Evolutionary conservation across 2,888 invertebrate genomes (phyloP).

Genomic region (Omphaloscelis lunosa): DNA sequence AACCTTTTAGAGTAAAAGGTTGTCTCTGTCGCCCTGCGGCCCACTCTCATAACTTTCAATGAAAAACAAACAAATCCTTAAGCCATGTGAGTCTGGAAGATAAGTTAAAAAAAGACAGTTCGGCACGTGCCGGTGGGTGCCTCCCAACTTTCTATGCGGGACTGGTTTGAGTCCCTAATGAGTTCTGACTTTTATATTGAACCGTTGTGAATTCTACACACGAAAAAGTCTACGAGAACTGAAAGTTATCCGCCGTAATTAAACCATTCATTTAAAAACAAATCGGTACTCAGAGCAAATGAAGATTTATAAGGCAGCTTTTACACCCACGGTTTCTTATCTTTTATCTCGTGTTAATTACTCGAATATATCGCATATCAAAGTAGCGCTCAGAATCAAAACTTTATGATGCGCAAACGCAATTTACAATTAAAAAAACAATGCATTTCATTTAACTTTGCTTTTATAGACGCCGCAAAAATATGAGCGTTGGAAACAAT

Average conservation of each 20-base stretch:
- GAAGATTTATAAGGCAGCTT: conserved; percentile 55
- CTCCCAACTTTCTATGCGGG: conserved; percentile 58
- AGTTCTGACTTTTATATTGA: conserved; percentile 53
- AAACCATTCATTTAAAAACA: conserved; percentile 51
- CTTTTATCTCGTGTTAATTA: conserved; percentile 58
- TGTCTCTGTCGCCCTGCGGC: conserved; percentile 40
- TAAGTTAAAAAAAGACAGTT: conserved; percentile 53
- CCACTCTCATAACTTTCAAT: conserved; percentile 54
- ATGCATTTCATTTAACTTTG: conserved; percentile 60
- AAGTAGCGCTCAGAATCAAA: conserved; percentile 49
- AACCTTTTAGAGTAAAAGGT: conserved; percentile 54
- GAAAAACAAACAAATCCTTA: conserved; percentile 59
- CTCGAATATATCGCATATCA: conserved; percentile 55
- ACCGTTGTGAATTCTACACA: conserved; percentile 39
- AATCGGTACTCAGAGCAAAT: conserved; percentile 40
- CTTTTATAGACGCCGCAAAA: conserved; percentile 72
- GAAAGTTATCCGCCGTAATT: conserved; percentile 46
- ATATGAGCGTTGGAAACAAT: conserved; percentile 83
- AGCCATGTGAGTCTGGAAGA: conserved; percentile 52
- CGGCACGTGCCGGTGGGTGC: conserved; percentile 63
- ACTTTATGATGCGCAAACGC: conserved; percentile 60
- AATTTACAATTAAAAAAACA: conserved; percentile 65
- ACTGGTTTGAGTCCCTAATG: conserved; percentile 60
- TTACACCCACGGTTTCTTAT: conserved; percentile 54
- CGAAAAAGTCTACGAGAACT: conserved; percentile 30